Percentiles rank a stretch among this genome's conserved stretches.
These are phyloP conservation scores for Ptiloglossa arizonensis DNA, from an alignment of 1,140 invertebrate genomes.

Conservation along the genomic window DNA sequence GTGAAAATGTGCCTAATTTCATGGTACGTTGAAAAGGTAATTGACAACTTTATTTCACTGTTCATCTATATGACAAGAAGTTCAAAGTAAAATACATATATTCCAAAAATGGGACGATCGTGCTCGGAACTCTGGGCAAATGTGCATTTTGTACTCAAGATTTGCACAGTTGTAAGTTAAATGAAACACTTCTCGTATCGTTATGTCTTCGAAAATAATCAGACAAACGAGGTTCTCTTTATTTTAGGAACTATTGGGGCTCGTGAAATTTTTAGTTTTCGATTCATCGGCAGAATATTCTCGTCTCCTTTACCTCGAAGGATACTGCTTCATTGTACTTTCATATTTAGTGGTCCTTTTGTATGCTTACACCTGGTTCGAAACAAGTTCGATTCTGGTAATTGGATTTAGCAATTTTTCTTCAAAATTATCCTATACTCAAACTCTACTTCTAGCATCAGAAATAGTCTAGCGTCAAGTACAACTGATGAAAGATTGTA, in stretches of 20 bases:
- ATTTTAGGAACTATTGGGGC: neutral
- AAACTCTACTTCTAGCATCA: no score
- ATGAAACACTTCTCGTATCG: no score
- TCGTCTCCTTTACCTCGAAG: neutral
- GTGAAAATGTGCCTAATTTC: no score
- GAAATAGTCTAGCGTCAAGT: no score
- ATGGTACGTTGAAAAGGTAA: no score
- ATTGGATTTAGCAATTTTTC: neutral
- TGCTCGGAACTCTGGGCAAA: neutral
- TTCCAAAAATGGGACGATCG: neutral
- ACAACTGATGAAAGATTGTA: no score
- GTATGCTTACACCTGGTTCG: neutral
- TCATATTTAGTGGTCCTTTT: neutral
- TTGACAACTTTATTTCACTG: no score
- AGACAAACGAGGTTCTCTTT: neutral
- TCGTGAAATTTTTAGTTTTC: conserved; percentile 5
- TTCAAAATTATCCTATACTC: no score
- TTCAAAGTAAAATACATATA: neutral
- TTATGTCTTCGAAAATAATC: neutral
- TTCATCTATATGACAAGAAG: neutral
- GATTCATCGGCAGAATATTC: neutral
- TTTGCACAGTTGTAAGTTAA: neutral
- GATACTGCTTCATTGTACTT: neutral
- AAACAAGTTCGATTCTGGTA: neutral
- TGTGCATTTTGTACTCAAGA: neutral